Percentiles rank a stretch among this genome's conserved stretches.
These are phyloP conservation scores for Deilephila elpenor DNA, from an alignment of 2,888 invertebrate genomes.

Conservation along the genomic window DNA sequence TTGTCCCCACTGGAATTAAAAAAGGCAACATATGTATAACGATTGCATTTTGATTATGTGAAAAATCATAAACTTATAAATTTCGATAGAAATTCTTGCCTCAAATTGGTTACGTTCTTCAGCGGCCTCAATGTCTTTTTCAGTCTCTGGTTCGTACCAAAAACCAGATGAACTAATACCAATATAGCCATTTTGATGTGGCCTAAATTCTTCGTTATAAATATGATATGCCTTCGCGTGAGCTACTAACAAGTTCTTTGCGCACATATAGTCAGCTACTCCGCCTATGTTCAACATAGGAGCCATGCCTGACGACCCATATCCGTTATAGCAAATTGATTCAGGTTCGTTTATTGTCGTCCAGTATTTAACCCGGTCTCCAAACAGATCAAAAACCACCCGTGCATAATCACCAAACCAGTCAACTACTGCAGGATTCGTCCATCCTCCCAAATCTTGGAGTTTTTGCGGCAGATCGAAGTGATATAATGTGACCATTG, in stretches of 20 bases:
- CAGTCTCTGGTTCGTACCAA: neutral
- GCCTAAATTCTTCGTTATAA: neutral
- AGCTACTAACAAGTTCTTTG: slow-evolving; percentile 6
- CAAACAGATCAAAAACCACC: neutral
- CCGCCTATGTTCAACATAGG: neutral
- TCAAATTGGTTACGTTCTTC: slow-evolving; percentile 55
- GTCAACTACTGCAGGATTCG: neutral
- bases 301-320: slow-evolving; percentile 29
- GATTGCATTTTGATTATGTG: neutral
- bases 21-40: neutral
- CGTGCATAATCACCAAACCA: neutral
- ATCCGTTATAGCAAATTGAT: slow-evolving; percentile 49
- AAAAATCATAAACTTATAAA: too few species aligned
- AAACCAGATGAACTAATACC: neutral
- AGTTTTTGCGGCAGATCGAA: neutral
- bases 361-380: neutral
- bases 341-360: slow-evolving; percentile 30
- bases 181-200: neutral
- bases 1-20: neutral
- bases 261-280: neutral
- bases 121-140: neutral
- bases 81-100: slow-evolving; percentile 45
- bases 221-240: neutral
- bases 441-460: neutral
- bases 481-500: neutral